Base-by-base conservation (phyloP, 1,140 invertebrate genomes). In the Saccostrea echinata region DNA sequence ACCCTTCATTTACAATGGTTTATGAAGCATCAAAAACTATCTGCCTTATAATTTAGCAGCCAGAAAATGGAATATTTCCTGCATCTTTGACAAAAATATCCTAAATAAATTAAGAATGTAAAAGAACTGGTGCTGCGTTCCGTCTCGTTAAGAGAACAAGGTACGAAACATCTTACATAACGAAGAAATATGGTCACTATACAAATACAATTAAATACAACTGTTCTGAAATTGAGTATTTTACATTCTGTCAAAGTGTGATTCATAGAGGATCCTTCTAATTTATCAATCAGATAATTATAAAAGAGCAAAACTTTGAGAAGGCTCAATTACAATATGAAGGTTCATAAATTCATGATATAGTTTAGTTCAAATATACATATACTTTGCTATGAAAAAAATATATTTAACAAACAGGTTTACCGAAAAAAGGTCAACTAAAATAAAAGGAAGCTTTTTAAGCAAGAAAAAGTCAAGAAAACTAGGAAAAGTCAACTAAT, bases 1-100 rank as follows among this genome's bases (percentile, higher is more conserved):
- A 71, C 68, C 68, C 68, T 13, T 27, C 27, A 71, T 71, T 71
- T 71, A 71, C 16, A 11, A 27, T 33, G 30, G 68, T 71, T 71
- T 71, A 71, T 71, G 68, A 71, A 71, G 68, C 68, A 71, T 24
- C 13, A 71, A 71, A 27, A 33, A 30, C 30, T 33, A 30, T 71
- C 68, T 71, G 68, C 68, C 68, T 71, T 71, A 71, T 71, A 71
- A 71, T 71, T 71, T 71, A 71, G 30, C 68, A 71, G 24, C 30
- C 24, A 27, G 11, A 71, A 71, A 71, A 71, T 71, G 27, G 68
- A 71, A 71, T 18, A 35, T 30, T 35, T 71, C 30, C 68, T 71
- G 16, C 68, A 30, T 30, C 3, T 71, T 27, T 71, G 68, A 71
- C 68, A 71, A 71, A 33, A 27, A 71, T 35, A 71, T 27, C 24